These are phyloP conservation scores for Nipponacmea schrenckii DNA, from an alignment of 2,888 invertebrate genomes.

Conservation along the genomic window DNA sequence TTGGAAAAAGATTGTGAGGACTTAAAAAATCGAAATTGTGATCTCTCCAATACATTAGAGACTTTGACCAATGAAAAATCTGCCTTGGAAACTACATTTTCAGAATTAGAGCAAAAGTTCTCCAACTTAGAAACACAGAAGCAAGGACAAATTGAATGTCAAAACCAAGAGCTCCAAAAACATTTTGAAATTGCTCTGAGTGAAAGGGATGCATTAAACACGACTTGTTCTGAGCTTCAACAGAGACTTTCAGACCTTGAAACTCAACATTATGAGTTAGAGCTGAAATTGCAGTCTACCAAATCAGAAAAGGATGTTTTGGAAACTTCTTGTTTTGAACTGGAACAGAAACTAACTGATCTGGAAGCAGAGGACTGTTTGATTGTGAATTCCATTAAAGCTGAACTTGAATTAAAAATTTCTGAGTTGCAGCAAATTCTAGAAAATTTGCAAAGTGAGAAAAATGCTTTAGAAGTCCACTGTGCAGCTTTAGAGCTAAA, in stretches of 20 bases:
- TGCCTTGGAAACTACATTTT: too few relatives aligned
- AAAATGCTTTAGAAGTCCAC: neutral
- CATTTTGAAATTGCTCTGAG: slow-evolving; percentile 21
- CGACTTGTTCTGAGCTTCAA: neutral
- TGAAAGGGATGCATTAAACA: neutral
- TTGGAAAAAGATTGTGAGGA: too few relatives aligned
- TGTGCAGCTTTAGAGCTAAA: slow-evolving; percentile 14
- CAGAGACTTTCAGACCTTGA: too few relatives aligned
- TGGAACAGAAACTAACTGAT: slow-evolving; percentile 16
- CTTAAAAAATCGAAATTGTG: too few relatives aligned
- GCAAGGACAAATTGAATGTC: slow-evolving; percentile 31
- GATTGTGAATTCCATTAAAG: too few relatives aligned
- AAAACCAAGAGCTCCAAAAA: slow-evolving; percentile 24
- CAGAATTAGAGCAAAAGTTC: slow-evolving; percentile 17
- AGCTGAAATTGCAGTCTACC: too few relatives aligned
- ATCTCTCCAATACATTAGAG: too few relatives aligned
- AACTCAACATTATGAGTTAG: too few relatives aligned
- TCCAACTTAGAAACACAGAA: neutral
- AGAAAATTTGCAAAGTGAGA: too few relatives aligned
- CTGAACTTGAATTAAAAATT: slow-evolving; percentile 18
- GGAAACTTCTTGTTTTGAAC: slow-evolving; percentile 9
- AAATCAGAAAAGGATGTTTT: slow-evolving; percentile 5
- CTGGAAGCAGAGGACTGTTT: slow-evolving; percentile 13
- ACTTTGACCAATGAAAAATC: too few relatives aligned
- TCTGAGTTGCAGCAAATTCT: slow-evolving; percentile 18